Evolutionary conservation across 2,888 invertebrate species (phyloP), one percentile per base, ranked within the genome.

Genomic region (Petrolisthes cinctipes): DNA sequence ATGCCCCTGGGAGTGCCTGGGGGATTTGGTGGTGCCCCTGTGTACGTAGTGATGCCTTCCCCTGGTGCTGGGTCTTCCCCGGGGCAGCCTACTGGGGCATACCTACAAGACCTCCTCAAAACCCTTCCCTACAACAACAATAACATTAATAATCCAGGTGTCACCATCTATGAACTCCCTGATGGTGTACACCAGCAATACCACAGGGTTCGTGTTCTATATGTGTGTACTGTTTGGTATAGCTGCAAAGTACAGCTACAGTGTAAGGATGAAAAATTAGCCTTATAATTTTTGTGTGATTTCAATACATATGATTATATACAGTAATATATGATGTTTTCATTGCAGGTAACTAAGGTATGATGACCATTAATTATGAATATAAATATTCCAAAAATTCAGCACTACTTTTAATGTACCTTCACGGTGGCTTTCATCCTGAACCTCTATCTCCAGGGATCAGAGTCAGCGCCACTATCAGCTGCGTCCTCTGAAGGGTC

Each of bases 101-200:
- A 81, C 23, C 81, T 81, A 9, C 76, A 76, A 78, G 78, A 37
- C 76, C n/a, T 57, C 61, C 75, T 57, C 61, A 75, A 56, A 57
- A 57, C 53, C 20, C 83, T 86, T 23, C 86, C 86, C 20, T 86
- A 86, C 76, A 81, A 23, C 9, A 11, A 76, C 54, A 73, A 53
- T 78, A 23, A 54, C 9, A 56, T 20, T 7, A 73, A 53, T 57
- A 56, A 9, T 20, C 51, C 79, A 17, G 86, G 86, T 9, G 87
- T 83, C 37, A 87, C 87, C 80, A 83, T 87, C 57, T 87, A 87
- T 68, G 87, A 87, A 20, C 79, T 87, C 51, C 87, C 87, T 0
- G 87, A 87, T 6, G 71, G 57, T 14, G 83, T 57, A 4, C 79
- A 66, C 4, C 61, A 82, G 66, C 66, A 83, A 20, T 54, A 78